phyloP scores from a whole-genome alignment of 2,113 vertebrate genomes.

The Ailurus styani region DNA sequence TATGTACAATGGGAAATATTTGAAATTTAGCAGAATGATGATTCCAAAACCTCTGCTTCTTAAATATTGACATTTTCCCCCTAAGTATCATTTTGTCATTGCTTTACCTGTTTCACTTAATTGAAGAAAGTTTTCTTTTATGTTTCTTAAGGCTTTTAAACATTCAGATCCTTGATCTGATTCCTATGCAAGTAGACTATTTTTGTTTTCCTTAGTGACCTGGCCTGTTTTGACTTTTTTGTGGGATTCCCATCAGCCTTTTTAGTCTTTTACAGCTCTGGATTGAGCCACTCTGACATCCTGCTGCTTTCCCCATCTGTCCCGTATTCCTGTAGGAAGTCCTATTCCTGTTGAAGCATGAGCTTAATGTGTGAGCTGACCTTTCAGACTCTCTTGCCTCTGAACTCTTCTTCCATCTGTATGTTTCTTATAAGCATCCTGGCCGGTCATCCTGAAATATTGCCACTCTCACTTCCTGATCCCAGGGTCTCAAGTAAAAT shows the following conservation, averaged over 20 bases:
- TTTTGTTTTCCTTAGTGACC: slow-evolving; percentile 28
- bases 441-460: background rate
- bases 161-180: background rate
- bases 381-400: background rate
- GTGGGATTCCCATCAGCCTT: background rate
- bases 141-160: background rate
- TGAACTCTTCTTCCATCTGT: background rate
- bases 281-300: background rate
- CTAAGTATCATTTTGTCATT: background rate
- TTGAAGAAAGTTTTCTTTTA: background rate
- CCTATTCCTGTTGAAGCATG: background rate
- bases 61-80: background rate
- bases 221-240: background rate
- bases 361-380: background rate
- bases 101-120: background rate
- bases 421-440: background rate
- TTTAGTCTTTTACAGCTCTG: background rate
- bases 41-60: background rate
- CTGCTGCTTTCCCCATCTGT: background rate
- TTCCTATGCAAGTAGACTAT: background rate
- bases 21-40: background rate
- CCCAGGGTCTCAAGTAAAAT: background rate
- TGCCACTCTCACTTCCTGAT: background rate
- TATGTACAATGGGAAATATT: background rate
- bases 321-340: background rate